phyloP scores from a whole-genome alignment of 2,888 invertebrate species.

The Dascillus cervinus region DNA sequence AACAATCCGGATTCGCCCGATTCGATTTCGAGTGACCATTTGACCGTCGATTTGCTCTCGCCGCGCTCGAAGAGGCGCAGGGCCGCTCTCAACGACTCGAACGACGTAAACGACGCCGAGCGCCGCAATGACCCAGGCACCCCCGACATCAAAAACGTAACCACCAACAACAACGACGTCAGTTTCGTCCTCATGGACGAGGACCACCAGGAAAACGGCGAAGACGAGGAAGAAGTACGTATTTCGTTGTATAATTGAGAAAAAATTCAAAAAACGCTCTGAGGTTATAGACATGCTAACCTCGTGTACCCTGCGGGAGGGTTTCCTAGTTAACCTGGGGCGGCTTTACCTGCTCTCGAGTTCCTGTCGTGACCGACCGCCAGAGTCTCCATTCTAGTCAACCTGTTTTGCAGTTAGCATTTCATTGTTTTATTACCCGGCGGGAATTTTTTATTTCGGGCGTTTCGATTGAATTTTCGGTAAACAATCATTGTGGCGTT shows the following conservation, averaged over 20 bases:
- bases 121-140: slow-evolving; percentile 20
- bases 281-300: slow-evolving; percentile 10
- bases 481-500: too few species aligned
- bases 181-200: slow-evolving; percentile 43
- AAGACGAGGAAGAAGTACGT: slow-evolving; percentile 38
- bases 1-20: slow-evolving; percentile 41
- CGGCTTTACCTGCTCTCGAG: slow-evolving; percentile 24
- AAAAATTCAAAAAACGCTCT: too few species aligned
- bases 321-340: slow-evolving; percentile 42
- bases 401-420: not conserved
- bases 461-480: too few species aligned
- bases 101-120: slow-evolving; percentile 11
- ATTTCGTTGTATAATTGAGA: slow-evolving; percentile 11
- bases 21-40: slow-evolving; percentile 39
- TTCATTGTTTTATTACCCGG: slow-evolving; percentile 4
- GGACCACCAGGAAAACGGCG: slow-evolving; percentile 31
- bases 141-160: slow-evolving; percentile 31
- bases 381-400: slow-evolving; percentile 20
- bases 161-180: slow-evolving; percentile 42
- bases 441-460: too few species aligned
- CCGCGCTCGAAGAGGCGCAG: slow-evolving; percentile 36
- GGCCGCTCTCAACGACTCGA: slow-evolving; percentile 23
- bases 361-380: slow-evolving; percentile 27
- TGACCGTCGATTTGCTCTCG: slow-evolving; percentile 37
- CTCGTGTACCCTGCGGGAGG: slow-evolving; percentile 37